Conservation (phyloP, 2,113 vertebrate genomes). For the Aepyceros melampus region DNA sequence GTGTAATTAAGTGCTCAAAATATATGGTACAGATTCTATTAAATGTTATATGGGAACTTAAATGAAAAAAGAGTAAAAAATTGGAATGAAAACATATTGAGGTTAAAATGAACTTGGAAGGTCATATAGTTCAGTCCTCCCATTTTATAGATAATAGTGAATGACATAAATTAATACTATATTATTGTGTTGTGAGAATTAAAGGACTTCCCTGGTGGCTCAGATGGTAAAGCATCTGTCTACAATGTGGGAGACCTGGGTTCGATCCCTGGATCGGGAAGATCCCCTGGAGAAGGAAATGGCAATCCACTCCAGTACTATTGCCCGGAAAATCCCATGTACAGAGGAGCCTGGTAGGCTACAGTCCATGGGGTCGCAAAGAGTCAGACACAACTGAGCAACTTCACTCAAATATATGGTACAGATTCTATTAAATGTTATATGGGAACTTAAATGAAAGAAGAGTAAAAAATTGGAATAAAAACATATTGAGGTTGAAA, state of each 20-base stretch:
- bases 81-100: neutral
- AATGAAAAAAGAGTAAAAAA: neutral
- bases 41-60: neutral
- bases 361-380: no score
- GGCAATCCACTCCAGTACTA: no score
- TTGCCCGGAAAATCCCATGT: no score
- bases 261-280: no score
- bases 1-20: neutral
- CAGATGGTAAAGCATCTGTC: no score
- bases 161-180: neutral
- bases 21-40: neutral
- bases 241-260: no score
- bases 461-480: neutral
- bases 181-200: neutral
- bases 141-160: neutral
- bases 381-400: no score
- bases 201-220: no score
- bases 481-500: neutral
- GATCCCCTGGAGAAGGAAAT: no score
- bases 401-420: no score
- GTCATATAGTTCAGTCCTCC: neutral
- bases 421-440: neutral
- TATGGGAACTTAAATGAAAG: neutral
- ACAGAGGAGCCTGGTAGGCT: no score
- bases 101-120: neutral